Percentiles rank a stretch among this genome's conserved stretches.
Conservation (phyloP, 1,140 invertebrate genomes). For the Macrotrachela quadricornifera region DNA sequence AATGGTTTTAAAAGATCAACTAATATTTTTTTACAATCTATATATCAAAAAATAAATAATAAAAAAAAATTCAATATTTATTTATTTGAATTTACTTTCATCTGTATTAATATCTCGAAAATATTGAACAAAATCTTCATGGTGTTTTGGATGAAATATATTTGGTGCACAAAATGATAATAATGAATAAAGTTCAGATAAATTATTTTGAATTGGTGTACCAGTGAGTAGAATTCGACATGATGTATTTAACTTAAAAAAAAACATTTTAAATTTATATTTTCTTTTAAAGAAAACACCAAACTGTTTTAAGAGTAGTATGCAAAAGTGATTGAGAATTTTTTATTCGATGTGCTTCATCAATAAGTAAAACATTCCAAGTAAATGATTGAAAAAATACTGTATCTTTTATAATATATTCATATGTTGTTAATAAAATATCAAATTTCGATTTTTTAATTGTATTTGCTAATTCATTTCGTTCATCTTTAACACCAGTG, state of each 20-base stretch:
- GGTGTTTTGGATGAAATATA: slow-evolving; percentile 41
- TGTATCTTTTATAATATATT: slow-evolving; percentile 62
- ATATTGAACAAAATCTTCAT: background rate
- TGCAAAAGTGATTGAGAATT: slow-evolving; percentile 88
- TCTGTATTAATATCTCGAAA: too few species aligned
- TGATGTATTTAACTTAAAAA: slow-evolving; percentile 47
- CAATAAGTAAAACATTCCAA: slow-evolving; percentile 99
- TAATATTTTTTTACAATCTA: slow-evolving; percentile 28
- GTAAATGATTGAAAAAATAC: slow-evolving; percentile 66
- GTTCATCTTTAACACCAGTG: slow-evolving; percentile 77
- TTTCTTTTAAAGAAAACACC: too few species aligned
- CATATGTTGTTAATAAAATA: slow-evolving; percentile 38
- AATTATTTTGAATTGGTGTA: slow-evolving; percentile 81
- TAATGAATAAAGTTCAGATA: slow-evolving; percentile 78
- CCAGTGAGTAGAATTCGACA: slow-evolving; percentile 64
- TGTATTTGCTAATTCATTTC: slow-evolving; percentile 65
- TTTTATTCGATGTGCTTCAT: slow-evolving; percentile 98
- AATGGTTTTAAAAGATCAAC: slow-evolving; percentile 65
- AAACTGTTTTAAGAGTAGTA: too few species aligned
- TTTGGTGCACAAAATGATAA: slow-evolving; percentile 85
- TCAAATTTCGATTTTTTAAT: slow-evolving; percentile 17
- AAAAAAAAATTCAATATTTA: background rate
- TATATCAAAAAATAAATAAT: background rate
- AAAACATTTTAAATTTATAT: too few species aligned
- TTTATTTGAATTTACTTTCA: too few species aligned